phyloP scores from a whole-genome alignment of 2,797 vertebrate species.

The Miichthys miiuy region DNA sequence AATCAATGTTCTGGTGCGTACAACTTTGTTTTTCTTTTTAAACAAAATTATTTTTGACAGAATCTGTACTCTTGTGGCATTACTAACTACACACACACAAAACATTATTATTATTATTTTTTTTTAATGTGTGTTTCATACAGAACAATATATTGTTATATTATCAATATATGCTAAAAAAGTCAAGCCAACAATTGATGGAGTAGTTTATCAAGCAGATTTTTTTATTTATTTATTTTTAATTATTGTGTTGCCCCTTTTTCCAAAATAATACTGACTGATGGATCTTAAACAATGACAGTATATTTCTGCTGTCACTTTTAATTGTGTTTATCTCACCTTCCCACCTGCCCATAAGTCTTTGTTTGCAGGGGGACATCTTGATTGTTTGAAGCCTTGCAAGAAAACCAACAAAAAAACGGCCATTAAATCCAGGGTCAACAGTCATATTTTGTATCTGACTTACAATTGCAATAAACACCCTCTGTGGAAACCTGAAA shows the following conservation, averaged over 20 bases:
- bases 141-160: not conserved
- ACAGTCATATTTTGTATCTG: conserved; percentile 70
- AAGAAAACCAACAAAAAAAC: conserved; percentile 71
- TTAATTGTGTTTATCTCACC: conserved; percentile 80
- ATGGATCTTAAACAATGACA: conserved; percentile 46
- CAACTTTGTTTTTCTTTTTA: not conserved
- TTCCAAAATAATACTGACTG: conserved; percentile 48
- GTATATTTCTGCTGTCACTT: conserved; percentile 64
- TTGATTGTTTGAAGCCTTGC: conserved; percentile 64
- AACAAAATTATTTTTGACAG: not conserved
- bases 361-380: conserved; percentile 74
- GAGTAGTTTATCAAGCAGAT: conserved; percentile 2
- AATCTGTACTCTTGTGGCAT: not conserved
- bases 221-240: not conserved
- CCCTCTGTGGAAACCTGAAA: conserved; percentile 57
- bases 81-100: not conserved
- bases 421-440: conserved; percentile 67
- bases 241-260: conserved; percentile 31
- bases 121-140: conserved; percentile 2
- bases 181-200: conserved; percentile 2
- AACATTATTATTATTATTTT: not conserved
- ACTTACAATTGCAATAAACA: conserved; percentile 63
- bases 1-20: not conserved
- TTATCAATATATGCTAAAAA: not conserved
- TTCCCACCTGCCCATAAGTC: conserved; percentile 73